phyloP scores from a whole-genome alignment of 2,888 invertebrate species.

The Nymphalis urticae region DNA sequence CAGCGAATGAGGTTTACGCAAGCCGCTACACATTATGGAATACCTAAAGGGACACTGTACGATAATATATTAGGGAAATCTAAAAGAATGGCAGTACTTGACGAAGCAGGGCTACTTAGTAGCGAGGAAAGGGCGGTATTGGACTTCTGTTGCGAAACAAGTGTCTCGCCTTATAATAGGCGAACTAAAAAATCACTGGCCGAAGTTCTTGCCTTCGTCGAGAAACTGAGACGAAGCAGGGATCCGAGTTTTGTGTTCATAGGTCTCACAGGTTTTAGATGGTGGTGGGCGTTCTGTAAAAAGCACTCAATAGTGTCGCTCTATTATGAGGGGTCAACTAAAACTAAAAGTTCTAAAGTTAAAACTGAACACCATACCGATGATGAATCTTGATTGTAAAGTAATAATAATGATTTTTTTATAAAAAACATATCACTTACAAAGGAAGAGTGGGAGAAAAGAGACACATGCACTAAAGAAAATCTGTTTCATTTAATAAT shows the following conservation, averaged over 20 bases:
- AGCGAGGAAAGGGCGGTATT: conserved; percentile 85
- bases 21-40: conserved; percentile 86
- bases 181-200: conserved; percentile 85
- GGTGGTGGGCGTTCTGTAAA: conserved; percentile 93
- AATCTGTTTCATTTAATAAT: too few relatives aligned
- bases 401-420: neutral
- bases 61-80: conserved; percentile 90
- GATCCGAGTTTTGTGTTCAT: conserved; percentile 85
- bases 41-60: conserved; percentile 89
- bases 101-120: conserved; percentile 83
- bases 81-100: conserved; percentile 87
- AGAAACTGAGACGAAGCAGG: conserved; percentile 79
- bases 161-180: conserved; percentile 86
- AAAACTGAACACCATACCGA: conserved; percentile 52
- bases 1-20: conserved; percentile 90
- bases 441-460: neutral
- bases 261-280: conserved; percentile 87
- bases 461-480: too few relatives aligned
- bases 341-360: conserved; percentile 48
- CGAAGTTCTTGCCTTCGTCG: conserved; percentile 84
- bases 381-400: conserved; percentile 48
- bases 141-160: conserved; percentile 88
- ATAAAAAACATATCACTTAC: neutral
- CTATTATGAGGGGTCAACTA: conserved; percentile 55
- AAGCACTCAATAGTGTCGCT: conserved; percentile 87